Evolutionary conservation across 2,797 vertebrate genomes (phyloP).

Genomic region (Tapera naevia): DNA sequence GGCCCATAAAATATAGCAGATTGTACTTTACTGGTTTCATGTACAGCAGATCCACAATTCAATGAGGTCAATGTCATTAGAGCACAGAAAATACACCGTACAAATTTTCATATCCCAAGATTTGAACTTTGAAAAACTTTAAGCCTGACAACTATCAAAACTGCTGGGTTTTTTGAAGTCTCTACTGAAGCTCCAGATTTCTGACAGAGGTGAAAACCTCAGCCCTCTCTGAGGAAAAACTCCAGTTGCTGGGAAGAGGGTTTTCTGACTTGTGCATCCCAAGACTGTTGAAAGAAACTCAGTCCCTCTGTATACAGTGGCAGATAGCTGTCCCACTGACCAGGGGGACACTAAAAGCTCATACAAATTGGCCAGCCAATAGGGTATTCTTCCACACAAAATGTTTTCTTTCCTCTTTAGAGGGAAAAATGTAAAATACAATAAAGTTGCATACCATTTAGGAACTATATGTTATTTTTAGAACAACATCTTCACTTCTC

Average conservation of each 20-base stretch:
- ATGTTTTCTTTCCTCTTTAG: not conserved
- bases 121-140: not conserved
- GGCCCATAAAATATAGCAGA: not conserved
- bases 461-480: not conserved
- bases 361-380: not conserved
- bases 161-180: fast-evolving
- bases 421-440: not conserved
- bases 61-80: not conserved
- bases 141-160: not conserved
- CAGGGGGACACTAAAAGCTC: not conserved
- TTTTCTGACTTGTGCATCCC: not conserved
- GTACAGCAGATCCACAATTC: not conserved
- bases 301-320: not conserved
- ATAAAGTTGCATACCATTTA: not conserved
- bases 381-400: not conserved
- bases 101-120: not conserved
- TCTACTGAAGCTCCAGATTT: not conserved
- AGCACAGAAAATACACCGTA: not conserved
- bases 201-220: not conserved
- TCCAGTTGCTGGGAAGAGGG: not conserved
- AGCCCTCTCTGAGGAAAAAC: not conserved
- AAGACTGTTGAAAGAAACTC: not conserved
- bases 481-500: not conserved
- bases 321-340: fast-evolving
- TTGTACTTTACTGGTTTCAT: not conserved